A percentile compares a stretch with the other conserved stretches of the same genome.
Conservation (phyloP, 1,140 invertebrate genomes). For the Gryllus bimaculatus region DNA sequence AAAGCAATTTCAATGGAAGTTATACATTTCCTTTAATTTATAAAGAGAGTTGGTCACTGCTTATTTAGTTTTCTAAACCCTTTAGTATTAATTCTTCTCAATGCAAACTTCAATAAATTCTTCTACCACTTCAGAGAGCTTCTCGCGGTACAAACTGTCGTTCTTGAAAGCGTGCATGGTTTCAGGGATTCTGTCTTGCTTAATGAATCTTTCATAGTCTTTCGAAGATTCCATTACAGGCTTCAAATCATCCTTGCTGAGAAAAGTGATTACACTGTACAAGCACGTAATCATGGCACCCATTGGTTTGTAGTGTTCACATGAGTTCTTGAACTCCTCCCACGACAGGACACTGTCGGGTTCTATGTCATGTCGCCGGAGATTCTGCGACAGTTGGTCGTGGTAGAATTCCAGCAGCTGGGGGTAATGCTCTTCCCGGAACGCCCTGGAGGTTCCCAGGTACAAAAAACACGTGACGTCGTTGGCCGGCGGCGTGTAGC, state of each 20-base stretch:
- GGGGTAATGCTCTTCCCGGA: slow-evolving; percentile 13
- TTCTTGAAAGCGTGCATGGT: too few relatives aligned
- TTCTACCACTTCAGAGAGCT: too few relatives aligned
- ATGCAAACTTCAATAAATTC: too few relatives aligned
- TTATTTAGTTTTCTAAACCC: too few relatives aligned
- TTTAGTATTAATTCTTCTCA: too few relatives aligned
- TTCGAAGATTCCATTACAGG: not conserved
- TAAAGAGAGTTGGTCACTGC: too few relatives aligned
- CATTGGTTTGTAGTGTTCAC: not conserved
- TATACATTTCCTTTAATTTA: too few relatives aligned
- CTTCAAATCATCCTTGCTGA: not conserved
- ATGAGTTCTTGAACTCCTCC: slow-evolving; percentile 13
- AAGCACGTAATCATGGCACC: not conserved
- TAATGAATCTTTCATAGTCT: not conserved
- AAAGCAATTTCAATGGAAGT: too few relatives aligned
- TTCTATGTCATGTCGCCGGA: slow-evolving; percentile 8
- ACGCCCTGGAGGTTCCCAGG: slow-evolving; percentile 11
- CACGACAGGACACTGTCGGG: slow-evolving; percentile 12
- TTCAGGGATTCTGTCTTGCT: not conserved
- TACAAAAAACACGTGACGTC: slow-evolving; percentile 17
- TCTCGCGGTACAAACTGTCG: too few relatives aligned
- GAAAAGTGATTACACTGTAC: not conserved
- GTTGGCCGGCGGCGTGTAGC: slow-evolving; percentile 16
- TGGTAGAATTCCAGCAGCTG: slow-evolving; percentile 15
- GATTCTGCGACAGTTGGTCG: slow-evolving; percentile 10